These are phyloP conservation scores for Pantherophis guttatus DNA, from an alignment of 2,113 vertebrate species.

Conservation along the genomic window DNA sequence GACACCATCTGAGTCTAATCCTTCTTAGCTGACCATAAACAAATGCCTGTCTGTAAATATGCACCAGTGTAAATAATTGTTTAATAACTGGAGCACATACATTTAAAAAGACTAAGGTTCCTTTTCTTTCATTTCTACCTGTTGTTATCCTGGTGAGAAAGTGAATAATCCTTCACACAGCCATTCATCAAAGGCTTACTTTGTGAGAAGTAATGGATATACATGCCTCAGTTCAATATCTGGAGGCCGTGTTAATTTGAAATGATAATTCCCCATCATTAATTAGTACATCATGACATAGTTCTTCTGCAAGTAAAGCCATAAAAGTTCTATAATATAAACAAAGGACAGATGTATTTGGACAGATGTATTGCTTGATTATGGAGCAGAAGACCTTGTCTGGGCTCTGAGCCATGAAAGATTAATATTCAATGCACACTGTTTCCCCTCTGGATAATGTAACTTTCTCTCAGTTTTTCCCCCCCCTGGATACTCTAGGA, in stretches of 20 bases:
- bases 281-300: slow-evolving; percentile 18
- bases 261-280: slow-evolving; percentile 28
- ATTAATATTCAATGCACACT: slow-evolving; percentile 56
- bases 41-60: background rate
- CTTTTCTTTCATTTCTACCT: background rate
- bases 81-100: background rate
- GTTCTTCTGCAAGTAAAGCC: slow-evolving; percentile 57
- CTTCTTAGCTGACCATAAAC: background rate
- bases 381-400: slow-evolving; percentile 45
- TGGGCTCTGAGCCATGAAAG: slow-evolving; percentile 56
- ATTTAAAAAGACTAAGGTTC: background rate
- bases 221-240: background rate
- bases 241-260: background rate
- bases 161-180: background rate
- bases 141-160: background rate
- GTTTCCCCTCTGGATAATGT: slow-evolving; percentile 60
- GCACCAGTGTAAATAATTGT: background rate
- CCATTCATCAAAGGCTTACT: background rate
- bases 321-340: slow-evolving; percentile 56
- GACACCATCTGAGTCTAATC: background rate
- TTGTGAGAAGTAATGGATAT: background rate
- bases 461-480: slow-evolving; percentile 19
- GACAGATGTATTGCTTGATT: slow-evolving; percentile 62
- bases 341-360: slow-evolving; percentile 56
- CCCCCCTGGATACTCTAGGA: slow-evolving; percentile 11